Base-by-base conservation (phyloP, 1,140 invertebrate genomes). In the Philotrypesis tridentata region DNA sequence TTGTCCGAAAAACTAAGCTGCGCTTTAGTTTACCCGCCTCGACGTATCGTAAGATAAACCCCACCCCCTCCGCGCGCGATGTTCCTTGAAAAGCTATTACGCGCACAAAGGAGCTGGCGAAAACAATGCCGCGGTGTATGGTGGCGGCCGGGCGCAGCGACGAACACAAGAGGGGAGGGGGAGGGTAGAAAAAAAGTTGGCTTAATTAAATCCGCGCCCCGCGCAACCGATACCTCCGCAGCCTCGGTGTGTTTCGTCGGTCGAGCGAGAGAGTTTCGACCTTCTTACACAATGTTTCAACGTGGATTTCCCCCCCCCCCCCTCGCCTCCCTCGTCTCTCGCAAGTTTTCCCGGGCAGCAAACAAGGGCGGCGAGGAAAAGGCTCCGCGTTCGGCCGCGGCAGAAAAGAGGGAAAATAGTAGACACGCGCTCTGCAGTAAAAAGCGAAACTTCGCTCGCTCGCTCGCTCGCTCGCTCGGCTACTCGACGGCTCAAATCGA, bases 161-260 rank as follows among this genome's bases (percentile, higher is more conserved):
- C n/a, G 29, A 14, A 65, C 29, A 11, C 3, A 48, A 29, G 48
- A 27, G 33, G 31, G 71, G 23, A 31, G 43, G 43, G 21, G 37
- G 21, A 25, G n/a, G 7, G 27, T 1, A 68, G 29, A 33, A 27
- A 40, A 27, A 76, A 65, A 76, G 37, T 43, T 65, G 61, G 60
- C 29, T 76, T 76, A 76, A 76, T 76, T 76, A 76, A 76, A 76
- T 76, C 60, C 27, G n/a, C 40, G 60, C 33, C n/a, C n/a, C 68
- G 29, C 4, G 61, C n/a, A n/a, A n/a, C n/a, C n/a, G n/a, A n/a
- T n/a, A n/a, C n/a, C n/a, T n/a, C 12, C 60, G 1, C 67, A 3
- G 31, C 25, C 31, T 37, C 31, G 29, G 40, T 43, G 9, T 43
- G 40, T 43, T 4, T 43, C 40, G 33, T 5, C 21, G 48, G 6